phyloP scores from a whole-genome alignment of 1,140 invertebrate genomes.

The Orchestia grillus region DNA sequence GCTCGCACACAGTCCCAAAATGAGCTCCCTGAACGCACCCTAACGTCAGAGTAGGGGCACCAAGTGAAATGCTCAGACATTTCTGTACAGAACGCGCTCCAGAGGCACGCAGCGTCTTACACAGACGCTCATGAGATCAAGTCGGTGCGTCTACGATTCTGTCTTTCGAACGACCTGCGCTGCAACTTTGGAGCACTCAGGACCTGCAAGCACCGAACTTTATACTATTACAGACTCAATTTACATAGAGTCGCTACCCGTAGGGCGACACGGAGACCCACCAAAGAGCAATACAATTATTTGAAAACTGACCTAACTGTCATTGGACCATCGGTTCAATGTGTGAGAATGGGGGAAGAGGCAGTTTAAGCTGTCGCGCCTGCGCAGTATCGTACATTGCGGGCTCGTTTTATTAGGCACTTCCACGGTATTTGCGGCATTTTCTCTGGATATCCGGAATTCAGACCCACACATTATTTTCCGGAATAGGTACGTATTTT shows the following conservation, averaged over 20 bases:
- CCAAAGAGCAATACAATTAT: slow-evolving; percentile 69
- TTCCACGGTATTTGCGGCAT: slow-evolving; percentile 68
- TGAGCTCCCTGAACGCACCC: background rate
- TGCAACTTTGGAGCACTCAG: slow-evolving; percentile 59
- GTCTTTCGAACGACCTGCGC: slow-evolving; percentile 38
- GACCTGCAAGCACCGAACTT: slow-evolving; percentile 58
- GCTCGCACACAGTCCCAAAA: background rate
- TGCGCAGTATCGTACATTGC: slow-evolving; percentile 66
- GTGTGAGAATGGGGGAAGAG: slow-evolving; percentile 68
- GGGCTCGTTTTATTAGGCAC: slow-evolving; percentile 67
- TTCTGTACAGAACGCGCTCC: background rate
- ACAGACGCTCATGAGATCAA: background rate
- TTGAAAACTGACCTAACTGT: slow-evolving; percentile 69
- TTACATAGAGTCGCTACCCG: slow-evolving; percentile 68
- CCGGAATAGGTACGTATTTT: slow-evolving; percentile 62
- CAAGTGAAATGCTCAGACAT: background rate
- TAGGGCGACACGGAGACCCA: slow-evolving; percentile 68
- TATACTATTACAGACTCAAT: slow-evolving; percentile 67
- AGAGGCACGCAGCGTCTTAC: background rate
- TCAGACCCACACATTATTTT: slow-evolving; percentile 62
- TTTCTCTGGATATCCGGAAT: slow-evolving; percentile 68
- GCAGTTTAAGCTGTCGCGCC: slow-evolving; percentile 67
- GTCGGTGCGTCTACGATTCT: background rate
- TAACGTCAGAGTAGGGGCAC: background rate
- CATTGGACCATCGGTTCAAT: slow-evolving; percentile 68